phyloP scores from a whole-genome alignment of 1,140 invertebrate genomes.

The Drusus annulatus region DNA sequence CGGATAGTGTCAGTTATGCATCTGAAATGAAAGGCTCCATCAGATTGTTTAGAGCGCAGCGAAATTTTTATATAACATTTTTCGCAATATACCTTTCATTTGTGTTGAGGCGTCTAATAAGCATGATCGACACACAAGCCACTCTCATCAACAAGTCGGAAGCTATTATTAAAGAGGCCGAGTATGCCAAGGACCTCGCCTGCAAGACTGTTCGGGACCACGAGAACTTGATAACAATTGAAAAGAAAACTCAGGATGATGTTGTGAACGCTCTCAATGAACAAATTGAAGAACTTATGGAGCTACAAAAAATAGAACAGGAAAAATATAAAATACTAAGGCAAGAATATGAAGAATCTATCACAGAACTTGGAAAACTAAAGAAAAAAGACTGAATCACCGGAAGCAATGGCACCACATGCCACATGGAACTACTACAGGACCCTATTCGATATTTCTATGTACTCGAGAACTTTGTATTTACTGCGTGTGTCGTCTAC shows the following conservation, averaged over 20 bases:
- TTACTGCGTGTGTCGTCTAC: too few species aligned
- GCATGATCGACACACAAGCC: conserved; percentile 67
- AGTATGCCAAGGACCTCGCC: conserved; percentile 38
- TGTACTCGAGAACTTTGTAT: too few species aligned
- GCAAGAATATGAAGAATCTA: conserved; percentile 13
- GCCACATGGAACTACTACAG: too few species aligned
- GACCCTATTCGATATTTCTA: too few species aligned
- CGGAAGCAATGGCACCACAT: too few species aligned
- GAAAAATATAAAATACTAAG: not conserved
- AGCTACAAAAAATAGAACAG: conserved; percentile 22
- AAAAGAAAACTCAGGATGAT: conserved; percentile 38
- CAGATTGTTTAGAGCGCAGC: conserved; percentile 67
- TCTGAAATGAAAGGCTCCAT: conserved; percentile 66
- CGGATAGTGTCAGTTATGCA: conserved; percentile 60
- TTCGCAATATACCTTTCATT: conserved; percentile 68
- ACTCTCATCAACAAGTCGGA: conserved; percentile 64
- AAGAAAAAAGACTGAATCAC: conserved; percentile 1
- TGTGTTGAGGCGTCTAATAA: conserved; percentile 65
- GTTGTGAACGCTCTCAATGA: conserved; percentile 28
- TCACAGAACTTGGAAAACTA: conserved; percentile 6
- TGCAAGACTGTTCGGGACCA: conserved; percentile 38
- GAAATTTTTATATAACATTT: conserved; percentile 69
- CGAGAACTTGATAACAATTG: conserved; percentile 41
- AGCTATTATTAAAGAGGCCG: conserved; percentile 65
- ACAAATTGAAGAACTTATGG: conserved; percentile 17